These are phyloP conservation scores for honey bee (Apis mellifera) DNA, from an alignment of 1,140 invertebrate genomes.

Conservation along the genomic window DNA sequence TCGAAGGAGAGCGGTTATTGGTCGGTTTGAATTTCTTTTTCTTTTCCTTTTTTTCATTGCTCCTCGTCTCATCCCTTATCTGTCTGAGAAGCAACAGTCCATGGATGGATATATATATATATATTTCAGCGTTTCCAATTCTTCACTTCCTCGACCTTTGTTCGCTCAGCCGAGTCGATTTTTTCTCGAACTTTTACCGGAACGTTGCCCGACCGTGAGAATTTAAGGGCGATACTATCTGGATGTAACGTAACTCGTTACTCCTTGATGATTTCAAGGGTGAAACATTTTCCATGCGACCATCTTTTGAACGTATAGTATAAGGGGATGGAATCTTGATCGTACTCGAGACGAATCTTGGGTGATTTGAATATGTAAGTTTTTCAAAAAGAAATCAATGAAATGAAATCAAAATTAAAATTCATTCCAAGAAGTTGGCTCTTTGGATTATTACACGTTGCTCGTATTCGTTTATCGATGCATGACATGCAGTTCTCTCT, in stretches of 20 bases:
- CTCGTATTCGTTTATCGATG: too few relatives aligned
- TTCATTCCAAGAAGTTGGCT: too few relatives aligned
- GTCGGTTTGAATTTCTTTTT: constrained; percentile 19
- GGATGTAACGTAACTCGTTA: background rate
- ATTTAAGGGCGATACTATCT: constrained; percentile 40
- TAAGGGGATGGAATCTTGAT: background rate
- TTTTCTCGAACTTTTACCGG: background rate
- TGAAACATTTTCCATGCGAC: background rate
- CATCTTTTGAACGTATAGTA: background rate
- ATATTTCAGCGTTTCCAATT: background rate
- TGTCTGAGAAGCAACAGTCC: constrained; percentile 9
- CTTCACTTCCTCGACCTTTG: background rate
- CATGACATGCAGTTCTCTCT: too few relatives aligned
- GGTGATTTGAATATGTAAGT: too few relatives aligned
- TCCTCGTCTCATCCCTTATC: background rate
- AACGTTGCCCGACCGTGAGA: constrained; percentile 20
- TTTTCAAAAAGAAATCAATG: too few relatives aligned
- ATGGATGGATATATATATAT: background rate
- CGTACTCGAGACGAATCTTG: background rate
- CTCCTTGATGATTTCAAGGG: background rate
- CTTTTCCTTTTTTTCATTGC: too few relatives aligned
- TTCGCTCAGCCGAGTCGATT: constrained; percentile 16
- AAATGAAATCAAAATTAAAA: too few relatives aligned
- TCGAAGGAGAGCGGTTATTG: background rate
- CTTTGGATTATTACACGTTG: too few relatives aligned